phyloP scores from a whole-genome alignment of 2,888 invertebrate species.

The Dolomedes plantarius region DNA sequence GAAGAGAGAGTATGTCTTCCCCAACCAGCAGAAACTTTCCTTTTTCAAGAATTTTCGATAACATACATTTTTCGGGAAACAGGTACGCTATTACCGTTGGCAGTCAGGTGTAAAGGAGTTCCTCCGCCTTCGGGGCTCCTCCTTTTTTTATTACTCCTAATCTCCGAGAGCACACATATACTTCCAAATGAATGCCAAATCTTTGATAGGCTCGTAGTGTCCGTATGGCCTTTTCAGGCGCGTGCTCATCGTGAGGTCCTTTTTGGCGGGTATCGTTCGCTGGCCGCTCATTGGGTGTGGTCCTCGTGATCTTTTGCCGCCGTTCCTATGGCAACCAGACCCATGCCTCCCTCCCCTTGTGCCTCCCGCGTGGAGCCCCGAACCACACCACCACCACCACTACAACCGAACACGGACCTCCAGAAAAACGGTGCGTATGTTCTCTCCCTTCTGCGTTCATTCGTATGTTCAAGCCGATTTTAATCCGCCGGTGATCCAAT shows the following conservation, averaged over 20 bases:
- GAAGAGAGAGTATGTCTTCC: too few species aligned
- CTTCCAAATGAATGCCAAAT: not conserved
- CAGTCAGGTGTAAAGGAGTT: too few species aligned
- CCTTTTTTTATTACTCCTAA: too few species aligned
- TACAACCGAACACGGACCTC: not conserved
- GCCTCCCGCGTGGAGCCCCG: constrained; percentile 15
- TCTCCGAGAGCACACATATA: too few species aligned
- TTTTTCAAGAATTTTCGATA: too few species aligned
- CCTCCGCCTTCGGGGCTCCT: too few species aligned
- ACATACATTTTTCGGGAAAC: too few species aligned
- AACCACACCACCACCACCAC: not conserved
- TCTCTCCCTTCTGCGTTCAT: not conserved
- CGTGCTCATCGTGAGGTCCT: not conserved
- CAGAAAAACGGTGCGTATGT: not conserved
- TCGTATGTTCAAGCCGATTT: not conserved
- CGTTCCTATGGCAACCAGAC: constrained; percentile 37
- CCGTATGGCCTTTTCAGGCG: not conserved
- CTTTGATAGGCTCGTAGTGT: not conserved
- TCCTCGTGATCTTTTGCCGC: constrained; percentile 48
- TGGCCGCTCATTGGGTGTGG: constrained; percentile 52
- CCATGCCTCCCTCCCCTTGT: constrained; percentile 7
- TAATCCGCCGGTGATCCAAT: not conserved
- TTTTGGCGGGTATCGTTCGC: constrained; percentile 6
- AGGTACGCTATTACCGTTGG: too few species aligned
- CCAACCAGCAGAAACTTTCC: too few species aligned